phyloP scores from a whole-genome alignment of 2,888 invertebrate genomes.

The Sipha maydis region DNA sequence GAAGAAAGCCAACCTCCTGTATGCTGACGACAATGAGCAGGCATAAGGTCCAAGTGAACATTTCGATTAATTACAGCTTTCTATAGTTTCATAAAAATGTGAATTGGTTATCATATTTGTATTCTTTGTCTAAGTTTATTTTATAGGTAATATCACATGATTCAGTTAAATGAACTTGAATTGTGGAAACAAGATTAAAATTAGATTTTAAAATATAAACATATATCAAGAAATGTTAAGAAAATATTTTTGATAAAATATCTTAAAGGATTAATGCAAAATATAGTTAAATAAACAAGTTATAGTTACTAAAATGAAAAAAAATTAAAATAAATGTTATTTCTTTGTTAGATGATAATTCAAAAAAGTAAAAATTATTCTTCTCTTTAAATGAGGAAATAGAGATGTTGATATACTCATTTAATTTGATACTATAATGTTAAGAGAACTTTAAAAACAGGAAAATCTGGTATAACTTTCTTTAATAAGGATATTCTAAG shows the following conservation, averaged over 20 bases:
- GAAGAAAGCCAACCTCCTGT: not conserved
- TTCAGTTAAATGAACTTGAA: not conserved
- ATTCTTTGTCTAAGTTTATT: not conserved
- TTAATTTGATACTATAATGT: too few relatives aligned
- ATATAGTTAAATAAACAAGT: too few relatives aligned
- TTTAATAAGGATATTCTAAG: not conserved
- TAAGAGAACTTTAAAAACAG: too few relatives aligned
- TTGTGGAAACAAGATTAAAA: not conserved
- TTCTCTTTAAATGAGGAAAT: too few relatives aligned
- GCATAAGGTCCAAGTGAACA: conserved; percentile 44
- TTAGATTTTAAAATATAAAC: not conserved
- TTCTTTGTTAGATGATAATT: too few relatives aligned
- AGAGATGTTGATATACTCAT: too few relatives aligned
- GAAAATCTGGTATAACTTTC: not conserved
- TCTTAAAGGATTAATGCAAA: too few relatives aligned
- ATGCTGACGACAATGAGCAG: not conserved
- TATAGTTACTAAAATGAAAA: too few relatives aligned
- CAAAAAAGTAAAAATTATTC: too few relatives aligned
- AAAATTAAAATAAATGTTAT: too few relatives aligned
- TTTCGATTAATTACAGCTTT: conserved; percentile 50
- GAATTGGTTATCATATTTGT: not conserved
- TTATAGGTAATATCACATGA: not conserved
- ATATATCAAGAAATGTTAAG: not conserved
- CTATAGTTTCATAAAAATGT: conserved; percentile 17
- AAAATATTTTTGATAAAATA: too few relatives aligned